Base-by-base conservation (phyloP, 2,113 vertebrate genomes). In the Chionis minor region DNA sequence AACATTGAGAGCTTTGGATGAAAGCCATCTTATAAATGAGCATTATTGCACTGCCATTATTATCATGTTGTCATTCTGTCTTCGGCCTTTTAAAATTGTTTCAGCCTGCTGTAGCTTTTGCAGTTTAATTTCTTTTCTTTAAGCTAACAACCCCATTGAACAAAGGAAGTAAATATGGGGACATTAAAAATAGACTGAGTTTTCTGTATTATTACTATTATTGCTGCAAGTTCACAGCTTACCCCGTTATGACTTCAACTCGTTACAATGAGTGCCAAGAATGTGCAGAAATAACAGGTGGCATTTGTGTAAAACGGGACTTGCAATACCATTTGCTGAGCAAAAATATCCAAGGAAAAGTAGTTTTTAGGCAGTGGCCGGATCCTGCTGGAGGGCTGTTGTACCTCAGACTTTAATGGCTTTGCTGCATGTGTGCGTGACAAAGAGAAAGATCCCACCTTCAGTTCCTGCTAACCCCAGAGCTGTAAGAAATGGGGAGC, bases 121-220 rank as follows among this genome's bases (percentile, higher is more conserved):
- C 11, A 18, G 70, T 79, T 86, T 79, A 55, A 88, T 82, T 86
- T 75, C 55, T 87, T 86, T 78, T 65, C 65, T 82, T 74, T 70
- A 89, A 81, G 35, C 59, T 54, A 88, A 79, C 56, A 70, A 44
- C 22, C 32, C 40, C 45, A 66, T 55, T 86, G 81, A 91, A 82
- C 40, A 88, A 86, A 56, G 23, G n/a, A 79, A 61, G 54, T 15
- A 65, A 86, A 55, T 70, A 8, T 74, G 55, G 61, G 52, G 35
- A 82, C 75, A 82, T 86, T 93, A 91, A 88, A 93, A 91, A 93
- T 86, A 79, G 44, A 61, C 80, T 78, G 73, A 67, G 40, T 44
- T 91, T 91, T 82, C 71, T 78, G 28, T 65, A 79, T 88, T 78
- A 88, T 82, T 86, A 28, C n/a, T 93, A 74, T 69, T 86, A 70